phyloP scores from a whole-genome alignment of 2,888 invertebrate genomes.

The Ramazzottius varieornatus region DNA sequence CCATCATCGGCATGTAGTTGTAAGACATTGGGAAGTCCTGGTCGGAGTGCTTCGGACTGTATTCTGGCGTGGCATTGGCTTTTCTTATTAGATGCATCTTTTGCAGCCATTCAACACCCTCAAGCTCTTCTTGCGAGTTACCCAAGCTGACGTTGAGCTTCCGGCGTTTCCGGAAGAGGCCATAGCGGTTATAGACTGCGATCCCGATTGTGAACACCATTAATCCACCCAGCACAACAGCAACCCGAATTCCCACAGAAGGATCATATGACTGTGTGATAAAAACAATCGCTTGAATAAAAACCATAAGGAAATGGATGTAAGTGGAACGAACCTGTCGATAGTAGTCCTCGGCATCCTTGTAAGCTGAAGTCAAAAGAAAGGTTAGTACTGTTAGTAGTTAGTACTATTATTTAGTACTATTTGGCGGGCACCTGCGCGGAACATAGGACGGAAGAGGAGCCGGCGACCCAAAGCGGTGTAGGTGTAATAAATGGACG shows the following conservation, averaged over 20 bases:
- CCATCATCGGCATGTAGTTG: too few species aligned
- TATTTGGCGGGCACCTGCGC: not conserved
- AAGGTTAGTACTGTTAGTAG: too few species aligned
- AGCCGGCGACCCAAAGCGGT: not conserved
- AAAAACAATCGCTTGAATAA: too few species aligned
- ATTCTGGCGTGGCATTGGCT: too few species aligned
- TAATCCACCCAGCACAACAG: not conserved
- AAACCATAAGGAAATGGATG: too few species aligned
- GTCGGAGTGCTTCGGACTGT: too few species aligned
- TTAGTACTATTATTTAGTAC: too few species aligned
- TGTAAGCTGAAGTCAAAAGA: too few species aligned
- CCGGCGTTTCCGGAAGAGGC: slow-evolving; percentile 2
- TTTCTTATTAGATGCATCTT: too few species aligned
- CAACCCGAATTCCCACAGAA: not conserved
- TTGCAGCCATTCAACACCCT: not conserved
- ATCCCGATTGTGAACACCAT: not conserved
- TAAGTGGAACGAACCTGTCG: too few species aligned
- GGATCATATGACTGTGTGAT: not conserved
- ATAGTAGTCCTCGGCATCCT: slow-evolving; percentile 2
- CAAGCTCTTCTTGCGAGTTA: not conserved
- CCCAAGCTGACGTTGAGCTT: not conserved
- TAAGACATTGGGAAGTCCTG: too few species aligned
- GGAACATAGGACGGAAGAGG: not conserved
- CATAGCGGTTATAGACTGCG: not conserved
- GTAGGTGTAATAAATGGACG: not conserved